phyloP scores from a whole-genome alignment of 1,140 invertebrate genomes.

The Sitobion miscanthi region DNA sequence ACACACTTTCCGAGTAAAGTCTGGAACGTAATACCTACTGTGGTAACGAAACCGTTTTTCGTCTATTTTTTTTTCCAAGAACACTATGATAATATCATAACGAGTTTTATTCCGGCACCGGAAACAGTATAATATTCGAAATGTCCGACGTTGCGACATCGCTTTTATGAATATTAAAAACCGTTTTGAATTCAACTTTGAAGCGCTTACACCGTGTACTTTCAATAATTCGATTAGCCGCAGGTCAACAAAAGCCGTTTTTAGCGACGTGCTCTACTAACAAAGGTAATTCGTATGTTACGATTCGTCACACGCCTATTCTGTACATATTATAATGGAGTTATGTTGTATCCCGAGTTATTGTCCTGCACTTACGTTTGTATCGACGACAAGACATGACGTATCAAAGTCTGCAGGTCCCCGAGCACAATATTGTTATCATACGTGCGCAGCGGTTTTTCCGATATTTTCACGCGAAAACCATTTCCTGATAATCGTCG shows the following conservation, averaged over 20 bases:
- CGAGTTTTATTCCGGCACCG: background rate
- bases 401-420: no score
- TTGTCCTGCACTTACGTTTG: background rate
- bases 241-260: background rate
- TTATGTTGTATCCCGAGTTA: background rate
- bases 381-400: no score
- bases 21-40: background rate
- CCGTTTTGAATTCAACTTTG: background rate
- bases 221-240: background rate
- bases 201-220: background rate
- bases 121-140: background rate
- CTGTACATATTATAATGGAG: background rate
- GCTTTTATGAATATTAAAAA: background rate
- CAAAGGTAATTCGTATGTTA: background rate
- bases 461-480: background rate
- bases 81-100: background rate
- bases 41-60: background rate
- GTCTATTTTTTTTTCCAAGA: background rate
- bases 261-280: background rate
- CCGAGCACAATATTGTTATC: no score
- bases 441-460: background rate
- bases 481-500: no score
- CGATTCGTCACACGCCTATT: background rate
- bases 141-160: background rate
- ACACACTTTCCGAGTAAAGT: background rate